Base-by-base conservation (phyloP, 2,888 invertebrate genomes). In the Dicyrtomina minuta region DNA sequence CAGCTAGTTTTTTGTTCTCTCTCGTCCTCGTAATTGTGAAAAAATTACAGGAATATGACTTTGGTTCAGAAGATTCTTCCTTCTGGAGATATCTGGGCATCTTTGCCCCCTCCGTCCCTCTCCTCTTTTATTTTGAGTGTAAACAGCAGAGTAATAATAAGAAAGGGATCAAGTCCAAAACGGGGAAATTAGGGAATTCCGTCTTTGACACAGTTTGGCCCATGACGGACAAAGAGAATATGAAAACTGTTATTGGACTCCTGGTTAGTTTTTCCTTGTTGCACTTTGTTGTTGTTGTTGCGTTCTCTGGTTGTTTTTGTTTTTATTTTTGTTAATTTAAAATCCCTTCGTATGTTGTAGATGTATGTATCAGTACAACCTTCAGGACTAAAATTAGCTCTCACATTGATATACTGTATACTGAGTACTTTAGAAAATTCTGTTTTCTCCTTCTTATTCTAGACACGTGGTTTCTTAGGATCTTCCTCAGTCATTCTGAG, bases 391-490 rank as follows among this genome's bases (percentile, higher is more conserved):
- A n/a, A n/a, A n/a, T n/a, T n/a, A n/a, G n/a, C n/a, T n/a, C n/a
- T n/a, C n/a, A n/a, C n/a, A n/a, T n/a, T n/a, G n/a, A n/a, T n/a
- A n/a, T n/a, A n/a, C n/a, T n/a, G n/a, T n/a, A n/a, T n/a, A n/a
- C n/a, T n/a, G n/a, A n/a, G n/a, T n/a, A n/a, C n/a, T n/a, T n/a
- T n/a, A n/a, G n/a, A n/a, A n/a, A n/a, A n/a, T n/a, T n/a, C n/a
- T n/a, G n/a, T n/a, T n/a, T n/a, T n/a, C n/a, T n/a, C n/a, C n/a
- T n/a, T n/a, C n/a, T n/a, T n/a, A n/a, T 43, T 66, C 12, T 43
- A 78, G 78, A 70, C 68, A 49, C 69, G 78, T 55, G 78, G 78
- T n/a, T 26, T 76, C 12, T 72, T 78, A 5, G 78, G 76, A 22
- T 71, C 74, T 10, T 70, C 72, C 2, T 71, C 76, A 0, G 77